Evolutionary conservation across 2,888 invertebrate genomes (phyloP).

Genomic region (Catotricha subobsoleta): DNA sequence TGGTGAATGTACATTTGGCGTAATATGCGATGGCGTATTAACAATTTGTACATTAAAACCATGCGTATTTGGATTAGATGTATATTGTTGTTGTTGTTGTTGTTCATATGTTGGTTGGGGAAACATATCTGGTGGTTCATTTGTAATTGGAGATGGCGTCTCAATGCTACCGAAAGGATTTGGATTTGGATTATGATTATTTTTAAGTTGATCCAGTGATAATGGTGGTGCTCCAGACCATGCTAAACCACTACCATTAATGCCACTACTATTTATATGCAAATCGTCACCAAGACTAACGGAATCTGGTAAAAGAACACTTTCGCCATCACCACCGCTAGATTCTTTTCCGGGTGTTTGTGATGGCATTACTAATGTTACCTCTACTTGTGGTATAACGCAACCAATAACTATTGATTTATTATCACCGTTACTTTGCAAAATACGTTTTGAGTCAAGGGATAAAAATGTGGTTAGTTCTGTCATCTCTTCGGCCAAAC

Average conservation of each 20-base stretch:
- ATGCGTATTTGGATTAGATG: conserved; percentile 28
- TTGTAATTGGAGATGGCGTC: conserved; percentile 27
- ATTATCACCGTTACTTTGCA: conserved; percentile 32
- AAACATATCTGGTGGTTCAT: conserved; percentile 22
- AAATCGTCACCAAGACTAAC: conserved; percentile 66
- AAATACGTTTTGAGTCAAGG: conserved; percentile 55
- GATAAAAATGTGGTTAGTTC: conserved; percentile 65
- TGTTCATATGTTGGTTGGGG: conserved; percentile 16
- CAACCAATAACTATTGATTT: conserved; percentile 49
- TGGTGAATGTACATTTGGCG: conserved; percentile 20
- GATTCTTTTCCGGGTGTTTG: conserved; percentile 72
- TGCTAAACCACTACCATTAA: conserved; percentile 15
- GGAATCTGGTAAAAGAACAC: conserved; percentile 67
- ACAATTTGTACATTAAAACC: conserved; percentile 29
- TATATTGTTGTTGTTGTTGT: conserved; percentile 17
- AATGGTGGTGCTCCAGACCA: conserved; percentile 26
- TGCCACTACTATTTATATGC: conserved; percentile 37
- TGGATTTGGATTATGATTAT: conserved; percentile 9
- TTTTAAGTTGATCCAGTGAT: conserved; percentile 25
- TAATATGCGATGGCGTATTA: conserved; percentile 20
- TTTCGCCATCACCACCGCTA: conserved; percentile 66
- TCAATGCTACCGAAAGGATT: conserved; percentile 28
- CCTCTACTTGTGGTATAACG: conserved; percentile 67
- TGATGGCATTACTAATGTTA: conserved; percentile 74
- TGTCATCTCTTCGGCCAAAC: conserved; percentile 62